A percentile compares a stretch with the other conserved stretches of the same genome.
These are phyloP conservation scores for Lethrus apterus DNA, from an alignment of 1,140 invertebrate genomes.

Conservation along the genomic window DNA sequence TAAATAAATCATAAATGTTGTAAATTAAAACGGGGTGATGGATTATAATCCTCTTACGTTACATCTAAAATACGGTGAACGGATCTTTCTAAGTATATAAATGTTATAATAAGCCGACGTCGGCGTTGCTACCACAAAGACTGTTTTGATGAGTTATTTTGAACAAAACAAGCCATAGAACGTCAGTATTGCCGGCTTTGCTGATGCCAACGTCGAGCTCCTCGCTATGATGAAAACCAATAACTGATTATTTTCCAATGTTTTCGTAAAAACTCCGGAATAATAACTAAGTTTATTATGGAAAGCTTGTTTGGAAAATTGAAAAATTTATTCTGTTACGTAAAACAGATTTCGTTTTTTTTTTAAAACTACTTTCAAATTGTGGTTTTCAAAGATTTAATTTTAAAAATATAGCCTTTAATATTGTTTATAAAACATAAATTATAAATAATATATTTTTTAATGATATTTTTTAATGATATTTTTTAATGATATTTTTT, in stretches of 20 bases:
- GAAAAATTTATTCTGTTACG: constrained; percentile 9
- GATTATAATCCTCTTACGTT: too few relatives aligned
- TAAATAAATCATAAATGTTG: too few relatives aligned
- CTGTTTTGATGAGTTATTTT: constrained; percentile 32
- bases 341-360: too few relatives aligned
- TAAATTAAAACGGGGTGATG: too few relatives aligned
- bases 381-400: too few relatives aligned
- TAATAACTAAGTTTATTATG: constrained; percentile 26
- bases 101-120: constrained; percentile 21
- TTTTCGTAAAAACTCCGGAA: constrained; percentile 30
- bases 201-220: constrained; percentile 14
- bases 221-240: constrained; percentile 19
- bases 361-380: too few relatives aligned
- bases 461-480: too few relatives aligned
- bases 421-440: too few relatives aligned
- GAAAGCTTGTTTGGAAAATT: constrained; percentile 19
- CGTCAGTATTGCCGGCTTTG: constrained; percentile 15
- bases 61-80: constrained; percentile 10
- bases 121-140: constrained; percentile 22
- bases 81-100: constrained; percentile 12
- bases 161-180: constrained; percentile 33
- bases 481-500: too few relatives aligned
- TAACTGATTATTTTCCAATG: constrained; percentile 30
- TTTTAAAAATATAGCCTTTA: too few relatives aligned
- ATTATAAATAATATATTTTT: too few relatives aligned